Percentiles rank a stretch among this genome's conserved stretches.
These are phyloP conservation scores for Drosophila leonis DNA, from an alignment of 2,888 invertebrate genomes.

Conservation along the genomic window DNA sequence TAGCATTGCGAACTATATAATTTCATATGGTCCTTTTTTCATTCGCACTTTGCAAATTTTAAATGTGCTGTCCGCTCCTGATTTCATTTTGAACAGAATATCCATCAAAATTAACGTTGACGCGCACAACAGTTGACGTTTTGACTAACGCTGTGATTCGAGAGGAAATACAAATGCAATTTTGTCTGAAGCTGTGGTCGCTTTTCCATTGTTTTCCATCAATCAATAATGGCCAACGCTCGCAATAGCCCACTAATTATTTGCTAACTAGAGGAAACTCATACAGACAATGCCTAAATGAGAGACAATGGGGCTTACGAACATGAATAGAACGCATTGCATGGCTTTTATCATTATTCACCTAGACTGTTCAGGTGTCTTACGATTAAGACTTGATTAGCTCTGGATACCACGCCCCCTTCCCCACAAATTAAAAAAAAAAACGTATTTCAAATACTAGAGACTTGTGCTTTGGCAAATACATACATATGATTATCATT, in stretches of 20 bases:
- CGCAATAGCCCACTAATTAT: constrained; percentile 4
- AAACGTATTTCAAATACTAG: too few relatives aligned
- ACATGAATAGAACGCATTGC: background rate
- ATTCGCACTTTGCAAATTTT: background rate
- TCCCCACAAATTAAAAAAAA: too few relatives aligned
- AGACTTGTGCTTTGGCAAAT: too few relatives aligned
- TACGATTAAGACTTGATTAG: too few relatives aligned
- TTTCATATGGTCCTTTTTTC: background rate
- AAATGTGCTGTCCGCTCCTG: background rate
- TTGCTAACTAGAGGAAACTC: background rate
- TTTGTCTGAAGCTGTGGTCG: too few relatives aligned
- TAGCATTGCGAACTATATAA: too few relatives aligned
- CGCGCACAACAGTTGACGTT: background rate
- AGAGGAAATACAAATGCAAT: background rate
- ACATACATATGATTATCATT: too few relatives aligned
- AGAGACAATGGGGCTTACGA: background rate
- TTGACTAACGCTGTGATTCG: background rate
- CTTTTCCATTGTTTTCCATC: background rate
- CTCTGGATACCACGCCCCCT: too few relatives aligned
- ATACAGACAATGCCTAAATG: background rate
- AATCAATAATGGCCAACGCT: background rate
- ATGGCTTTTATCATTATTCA: background rate
- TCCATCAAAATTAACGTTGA: constrained; percentile 1
- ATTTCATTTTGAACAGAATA: background rate
- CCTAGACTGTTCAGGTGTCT: background rate